Percentiles rank a stretch among this genome's conserved stretches.
phyloP scores from a whole-genome alignment of 2,797 vertebrate genomes.

The Mycteria americana region DNA sequence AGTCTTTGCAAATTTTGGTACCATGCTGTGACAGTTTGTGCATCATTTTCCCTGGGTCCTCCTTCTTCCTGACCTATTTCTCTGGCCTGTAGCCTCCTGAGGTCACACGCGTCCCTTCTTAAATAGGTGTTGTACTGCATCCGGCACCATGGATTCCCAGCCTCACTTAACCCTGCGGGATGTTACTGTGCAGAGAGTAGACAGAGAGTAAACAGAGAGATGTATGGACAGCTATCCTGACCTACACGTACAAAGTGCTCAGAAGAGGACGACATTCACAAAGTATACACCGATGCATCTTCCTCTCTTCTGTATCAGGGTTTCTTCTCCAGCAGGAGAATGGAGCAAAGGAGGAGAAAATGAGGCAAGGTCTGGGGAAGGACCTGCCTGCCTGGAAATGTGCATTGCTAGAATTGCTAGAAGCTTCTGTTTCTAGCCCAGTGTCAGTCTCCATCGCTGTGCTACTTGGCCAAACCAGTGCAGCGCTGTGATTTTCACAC shows the following conservation, averaged over 20 bases:
- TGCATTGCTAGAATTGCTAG: background rate
- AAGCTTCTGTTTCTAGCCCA: background rate
- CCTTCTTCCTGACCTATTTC: background rate
- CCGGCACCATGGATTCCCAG: background rate
- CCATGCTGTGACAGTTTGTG: background rate
- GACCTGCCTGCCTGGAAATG: background rate
- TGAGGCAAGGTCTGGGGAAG: background rate
- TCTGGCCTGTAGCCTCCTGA: background rate
- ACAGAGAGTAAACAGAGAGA: background rate
- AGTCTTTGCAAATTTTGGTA: background rate
- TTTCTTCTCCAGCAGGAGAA: background rate
- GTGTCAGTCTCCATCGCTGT: background rate
- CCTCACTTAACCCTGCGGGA: background rate
- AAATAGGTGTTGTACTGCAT: background rate
- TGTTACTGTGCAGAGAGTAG: background rate
- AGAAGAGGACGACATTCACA: background rate
- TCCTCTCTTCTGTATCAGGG: background rate
- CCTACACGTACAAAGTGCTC: background rate
- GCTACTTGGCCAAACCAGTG: background rate
- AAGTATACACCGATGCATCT: background rate
- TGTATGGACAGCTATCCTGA: background rate
- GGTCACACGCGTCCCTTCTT: fast-evolving
- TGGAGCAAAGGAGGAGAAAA: background rate
- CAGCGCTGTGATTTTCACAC: background rate
- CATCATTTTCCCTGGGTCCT: background rate